Evolutionary conservation across 2,888 invertebrate genomes (phyloP).

Genomic region (Papilio elwesi): DNA sequence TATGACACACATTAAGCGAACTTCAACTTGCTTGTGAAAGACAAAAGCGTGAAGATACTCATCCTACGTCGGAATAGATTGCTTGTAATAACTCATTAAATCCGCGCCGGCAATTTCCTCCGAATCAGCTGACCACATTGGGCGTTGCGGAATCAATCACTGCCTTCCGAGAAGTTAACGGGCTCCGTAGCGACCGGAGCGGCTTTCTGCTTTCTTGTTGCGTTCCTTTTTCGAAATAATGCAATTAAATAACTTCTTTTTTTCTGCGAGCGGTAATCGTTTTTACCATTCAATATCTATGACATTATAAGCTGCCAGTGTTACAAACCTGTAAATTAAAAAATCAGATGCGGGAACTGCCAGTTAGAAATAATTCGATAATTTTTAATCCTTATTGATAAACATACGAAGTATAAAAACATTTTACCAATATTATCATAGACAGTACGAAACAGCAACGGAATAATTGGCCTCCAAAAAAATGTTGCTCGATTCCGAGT

Average conservation of each 20-base stretch:
- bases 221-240: slow-evolving; percentile 70
- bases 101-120: slow-evolving; percentile 39
- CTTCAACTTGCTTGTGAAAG: neutral
- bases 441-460: too few species aligned
- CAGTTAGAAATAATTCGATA: slow-evolving; percentile 2
- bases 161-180: slow-evolving; percentile 66
- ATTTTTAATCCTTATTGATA: neutral
- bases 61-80: slow-evolving; percentile 29
- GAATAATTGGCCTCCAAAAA: too few species aligned
- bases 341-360: neutral
- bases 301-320: slow-evolving; percentile 12
- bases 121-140: slow-evolving; percentile 48
- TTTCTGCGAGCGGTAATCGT: slow-evolving; percentile 4
- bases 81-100: slow-evolving; percentile 38
- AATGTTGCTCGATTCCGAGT: neutral
- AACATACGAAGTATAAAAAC: neutral
- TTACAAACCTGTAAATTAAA: slow-evolving; percentile 8
- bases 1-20: neutral
- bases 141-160: slow-evolving; percentile 69
- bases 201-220: slow-evolving; percentile 63
- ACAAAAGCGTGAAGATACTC: slow-evolving; percentile 19
- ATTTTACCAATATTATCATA: neutral
- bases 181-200: slow-evolving; percentile 47
- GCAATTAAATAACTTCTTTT: slow-evolving; percentile 70
- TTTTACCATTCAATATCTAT: slow-evolving; percentile 11